These are phyloP conservation scores for Aix galericulata DNA, from an alignment of 2,113 vertebrate species.

Conservation along the genomic window DNA sequence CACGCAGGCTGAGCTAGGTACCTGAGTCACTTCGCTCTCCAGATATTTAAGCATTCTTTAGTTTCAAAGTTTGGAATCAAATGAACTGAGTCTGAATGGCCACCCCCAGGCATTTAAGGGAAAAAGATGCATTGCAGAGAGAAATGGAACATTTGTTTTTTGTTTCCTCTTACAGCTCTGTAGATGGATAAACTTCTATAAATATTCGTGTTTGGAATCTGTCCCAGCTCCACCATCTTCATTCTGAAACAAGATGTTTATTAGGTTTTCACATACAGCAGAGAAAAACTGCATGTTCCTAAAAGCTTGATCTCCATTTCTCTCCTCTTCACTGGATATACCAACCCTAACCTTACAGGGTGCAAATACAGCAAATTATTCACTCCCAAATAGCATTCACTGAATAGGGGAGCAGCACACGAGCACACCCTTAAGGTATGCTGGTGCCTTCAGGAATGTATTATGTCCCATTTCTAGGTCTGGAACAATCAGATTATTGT, in stretches of 20 bases:
- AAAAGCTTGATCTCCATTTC: background rate
- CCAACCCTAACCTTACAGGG: background rate
- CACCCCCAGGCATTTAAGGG: background rate
- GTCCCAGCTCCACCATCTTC: constrained; percentile 68
- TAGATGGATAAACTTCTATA: constrained; percentile 67
- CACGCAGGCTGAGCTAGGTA: background rate
- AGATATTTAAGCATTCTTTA: background rate
- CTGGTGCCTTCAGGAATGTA: background rate
- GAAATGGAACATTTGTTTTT: background rate
- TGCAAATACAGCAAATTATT: background rate
- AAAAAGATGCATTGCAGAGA: background rate
- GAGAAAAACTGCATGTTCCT: background rate
- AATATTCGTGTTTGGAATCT: constrained; percentile 76
- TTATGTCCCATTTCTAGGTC: background rate
- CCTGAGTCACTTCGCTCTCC: background rate
- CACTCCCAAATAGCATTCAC: background rate
- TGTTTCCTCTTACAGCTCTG: constrained; percentile 58
- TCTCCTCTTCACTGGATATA: background rate
- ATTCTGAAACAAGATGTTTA: constrained; percentile 66
- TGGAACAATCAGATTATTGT: background rate
- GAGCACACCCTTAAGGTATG: background rate
- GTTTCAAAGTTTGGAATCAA: background rate
- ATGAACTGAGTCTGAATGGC: background rate
- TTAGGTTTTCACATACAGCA: constrained; percentile 1
- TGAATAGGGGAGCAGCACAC: background rate